Base-by-base conservation (phyloP, 2,888 invertebrate genomes). In the Pseudococcus viburni region DNA sequence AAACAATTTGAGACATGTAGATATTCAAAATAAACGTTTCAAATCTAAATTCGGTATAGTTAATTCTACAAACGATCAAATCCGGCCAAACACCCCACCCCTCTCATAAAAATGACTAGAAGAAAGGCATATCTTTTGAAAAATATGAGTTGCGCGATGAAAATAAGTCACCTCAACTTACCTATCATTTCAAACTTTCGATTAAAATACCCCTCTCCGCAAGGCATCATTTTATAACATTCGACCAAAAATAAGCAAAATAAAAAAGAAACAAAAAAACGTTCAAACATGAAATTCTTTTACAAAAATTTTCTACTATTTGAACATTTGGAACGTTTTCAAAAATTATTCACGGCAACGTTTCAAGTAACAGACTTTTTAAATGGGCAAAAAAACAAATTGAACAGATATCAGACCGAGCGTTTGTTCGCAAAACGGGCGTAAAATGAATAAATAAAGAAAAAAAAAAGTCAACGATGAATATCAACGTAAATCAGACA, bases 281-380 rank as follows among this genome's bases (percentile, higher is more conserved):
- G 19, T n/a, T 19, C 64, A 64, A 22, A 64, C 64, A 64, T 22
- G 22, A 7, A 59, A 64, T 9, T 64, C 64, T 64, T 64, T 64
- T 22, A 22, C 26, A 22, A 22, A 22, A 12, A 64, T 64, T 64
- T 64, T 64, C 64, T 64, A 64, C 64, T 22, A 64, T 64, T 64
- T 64, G 64, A 64, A 64, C 64, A 64, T 22, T 64, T 64, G 64
- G 64, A 64, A 64, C 64, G 22, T 64, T 64, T 64, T 64, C 64
- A 64, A 64, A 64, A 64, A 64, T 64, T 64, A 64, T 64, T 64
- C 64, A 22, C 64, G 64, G 64, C 64, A 64, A 22, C 64, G 64
- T 64, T 64, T 64, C 64, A 22, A 64, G 9, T 64, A 22, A 64
- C 64, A 22, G 64, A 22, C 19, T 64, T 64, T 64, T 64, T 64